Base-by-base conservation (phyloP, 2,113 vertebrate species). In the Bufo gargarizans region DNA sequence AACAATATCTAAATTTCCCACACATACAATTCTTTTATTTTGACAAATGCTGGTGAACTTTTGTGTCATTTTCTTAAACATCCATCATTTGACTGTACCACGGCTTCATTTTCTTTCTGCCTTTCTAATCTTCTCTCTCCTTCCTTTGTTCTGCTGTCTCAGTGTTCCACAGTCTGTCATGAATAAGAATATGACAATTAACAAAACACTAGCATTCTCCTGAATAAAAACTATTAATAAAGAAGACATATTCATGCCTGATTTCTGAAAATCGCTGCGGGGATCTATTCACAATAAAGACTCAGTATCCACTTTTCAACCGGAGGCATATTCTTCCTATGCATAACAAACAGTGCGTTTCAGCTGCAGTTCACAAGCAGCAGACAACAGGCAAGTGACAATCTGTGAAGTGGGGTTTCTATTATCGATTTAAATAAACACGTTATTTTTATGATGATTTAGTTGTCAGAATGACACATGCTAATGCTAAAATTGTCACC, bases 341-440 rank as follows among this genome's bases (percentile, higher is more conserved):
- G 91, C 89, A 74, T 87, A 78, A 80, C 89, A 88, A 92, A 88
- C 63, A 74, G 45, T n/a, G 47, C 76, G n/a, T 84, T 90, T 86
- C 88, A 92, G 89, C 74, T 88, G 90, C 89, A 88, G 92, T 93
- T 92, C 87, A 90, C 67, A 89, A 74, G 85, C 82, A 85, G 91
- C 82, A 91, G 77, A 90, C 85, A 67, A 50, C 90, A 89, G 90
- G 89, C 89, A 69, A 92, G 90, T 92, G 89, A 89, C 89, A 90
- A 83, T 77, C 47, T 67, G 86, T 77, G 83, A 59, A 12, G n/a
- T 47, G 33, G 87, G 87, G 53, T 77, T 14, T 56, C 50, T 77
- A 67, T 63, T 81, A 79, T 58, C 13, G 1, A 22, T 55, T 84
- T 69, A 71, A 83, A 69, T 84, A 84, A 33, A 71, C 13, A 55